Base-by-base conservation (phyloP, 1,140 invertebrate genomes). In the Sarcophaga peregrina region DNA sequence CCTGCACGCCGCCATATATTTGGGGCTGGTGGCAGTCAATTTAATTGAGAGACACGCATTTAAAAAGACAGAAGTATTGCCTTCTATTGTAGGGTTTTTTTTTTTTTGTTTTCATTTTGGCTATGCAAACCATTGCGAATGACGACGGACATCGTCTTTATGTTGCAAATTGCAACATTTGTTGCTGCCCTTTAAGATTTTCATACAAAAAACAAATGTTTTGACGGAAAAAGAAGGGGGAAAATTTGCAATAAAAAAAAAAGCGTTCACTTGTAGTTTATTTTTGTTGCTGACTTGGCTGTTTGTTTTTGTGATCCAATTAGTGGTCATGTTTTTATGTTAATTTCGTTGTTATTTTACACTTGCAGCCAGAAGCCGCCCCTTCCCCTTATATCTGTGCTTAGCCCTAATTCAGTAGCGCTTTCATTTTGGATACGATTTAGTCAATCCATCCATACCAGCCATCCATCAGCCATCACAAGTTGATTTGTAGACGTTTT, bases 151-250 rank as follows among this genome's bases (percentile, higher is more conserved):
- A 15, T 1, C 15, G 15, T n/a, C 8, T 7, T 9, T 20, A 72
- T 20, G 8, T 72, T 72, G 8, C 62, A 72, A 25, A 25, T 72
- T 72, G 20, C 37, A 17, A 25, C 62, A 72, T 72, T 72, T 72
- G 62, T 72, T 72, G 17, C 62, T 72, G 62, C 62, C 62, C 62
- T 72, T 72, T 72, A 72, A 8, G 17, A 72, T 25, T 13, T 37
- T 37, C 25, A 37, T 37, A 37, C 25, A 37, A 37, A 37, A 37
- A 37, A 37, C 25, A 37, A 37, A 37, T 37, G 25, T 62, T 15
- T 72, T 20, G 62, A 9, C 37, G 62, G 7, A 25, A 25, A 17
- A 25, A 25, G 7, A 25, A 2, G 17, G 17, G 25, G 25, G 25
- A 4, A 37, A 37, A 37, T n/a, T n/a, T n/a, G n/a, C n/a, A n/a